Evolutionary conservation across 2,113 vertebrate species (phyloP).

Genomic region (Fukomys damarensis): DNA sequence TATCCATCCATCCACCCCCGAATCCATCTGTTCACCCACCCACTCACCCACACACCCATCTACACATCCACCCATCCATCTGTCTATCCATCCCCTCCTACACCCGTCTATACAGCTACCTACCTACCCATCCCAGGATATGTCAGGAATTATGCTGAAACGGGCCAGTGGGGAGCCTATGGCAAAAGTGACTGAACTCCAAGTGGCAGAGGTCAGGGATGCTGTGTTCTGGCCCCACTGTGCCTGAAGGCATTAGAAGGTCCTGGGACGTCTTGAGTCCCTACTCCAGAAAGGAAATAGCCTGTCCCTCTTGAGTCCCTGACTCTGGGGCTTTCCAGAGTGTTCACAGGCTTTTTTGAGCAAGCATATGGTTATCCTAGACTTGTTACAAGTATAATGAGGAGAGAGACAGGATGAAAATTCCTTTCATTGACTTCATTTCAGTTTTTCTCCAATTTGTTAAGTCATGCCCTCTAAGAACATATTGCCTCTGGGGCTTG

Average conservation of each 20-base stretch:
- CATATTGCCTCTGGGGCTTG: neutral
- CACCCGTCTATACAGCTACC: neutral
- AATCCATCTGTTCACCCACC: neutral
- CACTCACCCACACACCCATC: neutral
- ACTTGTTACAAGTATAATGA: neutral
- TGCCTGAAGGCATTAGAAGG: too few relatives aligned
- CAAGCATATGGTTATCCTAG: rapidly evolving
- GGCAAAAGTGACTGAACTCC: rapidly evolving
- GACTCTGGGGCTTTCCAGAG: rapidly evolving
- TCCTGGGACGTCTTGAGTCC: rapidly evolving
- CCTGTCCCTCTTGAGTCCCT: rapidly evolving
- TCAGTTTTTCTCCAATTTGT: constrained; percentile 58
- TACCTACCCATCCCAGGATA: neutral
- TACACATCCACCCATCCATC: neutral
- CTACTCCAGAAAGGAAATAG: rapidly evolving
- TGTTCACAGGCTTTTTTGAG: neutral
- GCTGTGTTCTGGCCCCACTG: too few relatives aligned
- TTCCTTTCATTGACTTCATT: neutral
- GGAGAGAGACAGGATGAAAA: neutral
- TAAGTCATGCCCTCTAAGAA: constrained; percentile 8
- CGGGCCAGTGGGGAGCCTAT: neutral
- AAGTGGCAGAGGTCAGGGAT: neutral
- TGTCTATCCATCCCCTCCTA: neutral
- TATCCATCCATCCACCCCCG: neutral
- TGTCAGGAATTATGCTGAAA: rapidly evolving